Evolutionary conservation across 2,113 vertebrate genomes (phyloP), one percentile per base, ranked within the genome.

Genomic region (Barnardius zonarius): DNA sequence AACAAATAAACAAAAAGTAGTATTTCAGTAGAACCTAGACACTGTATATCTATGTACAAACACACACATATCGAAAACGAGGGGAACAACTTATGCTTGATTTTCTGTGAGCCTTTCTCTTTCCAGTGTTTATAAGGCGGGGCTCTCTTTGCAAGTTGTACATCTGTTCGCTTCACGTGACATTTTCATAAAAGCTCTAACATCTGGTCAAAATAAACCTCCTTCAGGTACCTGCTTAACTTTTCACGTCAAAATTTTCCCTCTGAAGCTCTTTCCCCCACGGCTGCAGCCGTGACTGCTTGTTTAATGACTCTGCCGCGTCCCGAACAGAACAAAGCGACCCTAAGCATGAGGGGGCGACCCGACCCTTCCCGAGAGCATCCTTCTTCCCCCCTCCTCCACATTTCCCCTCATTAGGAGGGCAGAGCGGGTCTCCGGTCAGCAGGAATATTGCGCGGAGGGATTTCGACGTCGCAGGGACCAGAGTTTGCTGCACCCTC

Each of bases 131-230:
- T 96, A 94, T 97, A 95, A 97, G 97, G 98, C 97, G 95, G 97
- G 96, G 96, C 87, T 90, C 96, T 73, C 86, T 97, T 97, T 97
- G 97, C 96, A 94, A 96, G 97, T 97, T 98, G 96, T 97, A 98
- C 98, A 99, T 99, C 98, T 99, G 98, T 98, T 99, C 98, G 76
- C 86, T 98, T 98, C 98, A 99, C 98, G 98, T 99, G 98, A 99
- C 98, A 37, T 97, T 98, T 97, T 96, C 95, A 97, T 91, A 98
- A 98, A 98, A 98, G 98, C 97, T 97, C 97, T 95, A 98, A 99
- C 99, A 99, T 99, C 98, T 99, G 98, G 98, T 98, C 98, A 98
- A 98, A 98, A 98, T 98, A 98, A 98, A 98, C 98, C 98, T 98
- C 98, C 97, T 98, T 98, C 98, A 98, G 97, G 98, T 98, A 98